A percentile compares a stretch with the other conserved stretches of the same genome.
Evolutionary conservation across 2,113 vertebrate genomes (phyloP).

Genomic region (Oncorhynchus nerka): DNA sequence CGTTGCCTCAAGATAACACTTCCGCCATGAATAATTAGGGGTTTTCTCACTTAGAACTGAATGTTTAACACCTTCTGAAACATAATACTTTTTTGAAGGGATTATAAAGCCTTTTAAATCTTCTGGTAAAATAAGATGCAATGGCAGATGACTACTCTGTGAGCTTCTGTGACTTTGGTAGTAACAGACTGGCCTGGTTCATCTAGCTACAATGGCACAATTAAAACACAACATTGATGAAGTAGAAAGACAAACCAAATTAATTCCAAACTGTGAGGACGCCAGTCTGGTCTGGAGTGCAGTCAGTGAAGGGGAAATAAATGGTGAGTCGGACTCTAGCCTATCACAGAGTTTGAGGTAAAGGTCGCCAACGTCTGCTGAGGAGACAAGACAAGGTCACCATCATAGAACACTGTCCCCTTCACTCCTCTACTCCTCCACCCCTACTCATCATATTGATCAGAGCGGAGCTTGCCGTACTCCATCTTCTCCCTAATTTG

Average conservation of each 20-base stretch:
- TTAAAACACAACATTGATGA: conserved; percentile 28
- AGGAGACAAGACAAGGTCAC: conserved; percentile 45
- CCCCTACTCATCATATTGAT: conserved; percentile 46
- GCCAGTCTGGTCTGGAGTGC: background rate
- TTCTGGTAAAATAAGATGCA: background rate
- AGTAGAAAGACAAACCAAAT: conserved; percentile 7
- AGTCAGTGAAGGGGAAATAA: background rate
- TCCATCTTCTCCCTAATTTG: background rate
- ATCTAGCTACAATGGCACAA: background rate
- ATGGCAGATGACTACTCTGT: background rate
- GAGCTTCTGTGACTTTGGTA: background rate
- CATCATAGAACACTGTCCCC: conserved; percentile 10
- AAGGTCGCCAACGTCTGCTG: conserved; percentile 50
- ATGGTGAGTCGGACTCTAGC: background rate
- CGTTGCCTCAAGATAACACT: background rate
- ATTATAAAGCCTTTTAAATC: too few relatives aligned
- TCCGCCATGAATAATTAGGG: background rate
- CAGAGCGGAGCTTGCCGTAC: conserved; percentile 3
- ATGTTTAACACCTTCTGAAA: too few relatives aligned
- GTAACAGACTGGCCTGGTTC: background rate
- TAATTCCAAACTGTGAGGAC: background rate
- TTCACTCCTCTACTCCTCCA: conserved; percentile 1
- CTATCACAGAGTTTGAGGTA: conserved; percentile 33
- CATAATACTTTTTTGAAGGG: too few relatives aligned
- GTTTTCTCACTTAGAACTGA: background rate